Percentiles rank a stretch among this genome's conserved stretches.
phyloP scores from a whole-genome alignment of 2,888 invertebrate genomes.

The Scaptomyza flava region DNA sequence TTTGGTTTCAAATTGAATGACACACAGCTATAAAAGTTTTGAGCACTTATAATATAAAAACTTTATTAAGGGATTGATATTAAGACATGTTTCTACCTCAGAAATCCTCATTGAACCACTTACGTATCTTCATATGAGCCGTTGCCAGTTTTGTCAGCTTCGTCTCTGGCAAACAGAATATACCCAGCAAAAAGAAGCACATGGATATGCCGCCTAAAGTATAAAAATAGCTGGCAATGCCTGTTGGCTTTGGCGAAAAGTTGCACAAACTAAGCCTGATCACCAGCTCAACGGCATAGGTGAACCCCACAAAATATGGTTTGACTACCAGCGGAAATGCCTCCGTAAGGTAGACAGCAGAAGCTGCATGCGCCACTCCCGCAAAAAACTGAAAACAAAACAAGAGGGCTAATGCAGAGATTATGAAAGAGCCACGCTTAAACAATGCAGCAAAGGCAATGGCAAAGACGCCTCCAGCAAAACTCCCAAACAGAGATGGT shows the following conservation, averaged over 20 bases:
- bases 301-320: conserved; percentile 66
- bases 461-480: conserved; percentile 64
- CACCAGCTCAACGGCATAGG: conserved; percentile 65
- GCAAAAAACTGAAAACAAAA: conserved; percentile 69
- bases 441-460: conserved; percentile 65
- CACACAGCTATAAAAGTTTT: background rate
- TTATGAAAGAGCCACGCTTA: conserved; percentile 37
- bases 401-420: conserved; percentile 56
- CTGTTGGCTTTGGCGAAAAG: conserved; percentile 14
- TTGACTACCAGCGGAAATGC: conserved; percentile 79
- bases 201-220: conserved; percentile 63
- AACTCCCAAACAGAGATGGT: conserved; percentile 60
- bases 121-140: conserved; percentile 70
- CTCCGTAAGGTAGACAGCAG: conserved; percentile 79
- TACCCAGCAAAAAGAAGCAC: conserved; percentile 57
- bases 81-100: conserved; percentile 8
- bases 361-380: conserved; percentile 69
- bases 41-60: no score
- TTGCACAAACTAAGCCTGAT: conserved; percentile 62
- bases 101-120: conserved; percentile 71
- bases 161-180: conserved; percentile 78
- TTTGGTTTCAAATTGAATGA: background rate
- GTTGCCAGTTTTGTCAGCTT: conserved; percentile 62
- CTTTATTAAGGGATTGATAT: background rate
- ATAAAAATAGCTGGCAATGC: conserved; percentile 62